Evolutionary conservation across 92 coral and sea anemone species (phyloP).

Genomic region (Parazoanthus darwini): DNA sequence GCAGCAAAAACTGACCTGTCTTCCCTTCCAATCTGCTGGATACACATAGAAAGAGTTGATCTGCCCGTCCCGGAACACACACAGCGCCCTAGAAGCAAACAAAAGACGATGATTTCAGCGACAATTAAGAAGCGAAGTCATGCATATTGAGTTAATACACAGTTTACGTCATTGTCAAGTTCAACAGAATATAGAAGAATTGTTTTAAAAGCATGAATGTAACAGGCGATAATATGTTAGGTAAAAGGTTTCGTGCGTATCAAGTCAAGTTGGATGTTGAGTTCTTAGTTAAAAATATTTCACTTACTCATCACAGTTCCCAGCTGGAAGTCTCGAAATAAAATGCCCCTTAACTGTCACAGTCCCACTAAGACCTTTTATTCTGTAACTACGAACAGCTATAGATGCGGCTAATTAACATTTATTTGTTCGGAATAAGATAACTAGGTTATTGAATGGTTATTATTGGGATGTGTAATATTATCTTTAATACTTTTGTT

Average conservation of each 20-base stretch:
- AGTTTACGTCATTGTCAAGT: too few species aligned
- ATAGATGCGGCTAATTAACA: too few species aligned
- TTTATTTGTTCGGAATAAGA: too few species aligned
- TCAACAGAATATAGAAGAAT: too few species aligned
- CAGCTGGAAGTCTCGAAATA: neutral
- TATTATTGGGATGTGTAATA: too few species aligned
- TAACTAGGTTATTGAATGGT: neutral
- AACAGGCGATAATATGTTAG: too few species aligned
- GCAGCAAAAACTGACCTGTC: conserved; percentile 67
- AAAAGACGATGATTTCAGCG: neutral
- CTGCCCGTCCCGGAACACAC: conserved; percentile 93
- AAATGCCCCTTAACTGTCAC: neutral
- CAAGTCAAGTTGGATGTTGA: too few species aligned
- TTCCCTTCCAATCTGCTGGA: conserved; percentile 98
- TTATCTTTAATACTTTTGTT: too few species aligned
- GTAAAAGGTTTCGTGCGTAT: too few species aligned
- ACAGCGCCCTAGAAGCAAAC: conserved; percentile 66
- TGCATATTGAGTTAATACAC: neutral
- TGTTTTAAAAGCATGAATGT: too few species aligned
- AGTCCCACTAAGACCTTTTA: neutral
- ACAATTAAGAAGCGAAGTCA: neutral
- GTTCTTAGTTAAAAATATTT: too few species aligned
- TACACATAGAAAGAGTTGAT: conserved; percentile 94
- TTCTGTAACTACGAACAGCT: too few species aligned
- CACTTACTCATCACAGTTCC: neutral